Conservation (phyloP, 2,797 vertebrate species). For the Chanos chanos region DNA sequence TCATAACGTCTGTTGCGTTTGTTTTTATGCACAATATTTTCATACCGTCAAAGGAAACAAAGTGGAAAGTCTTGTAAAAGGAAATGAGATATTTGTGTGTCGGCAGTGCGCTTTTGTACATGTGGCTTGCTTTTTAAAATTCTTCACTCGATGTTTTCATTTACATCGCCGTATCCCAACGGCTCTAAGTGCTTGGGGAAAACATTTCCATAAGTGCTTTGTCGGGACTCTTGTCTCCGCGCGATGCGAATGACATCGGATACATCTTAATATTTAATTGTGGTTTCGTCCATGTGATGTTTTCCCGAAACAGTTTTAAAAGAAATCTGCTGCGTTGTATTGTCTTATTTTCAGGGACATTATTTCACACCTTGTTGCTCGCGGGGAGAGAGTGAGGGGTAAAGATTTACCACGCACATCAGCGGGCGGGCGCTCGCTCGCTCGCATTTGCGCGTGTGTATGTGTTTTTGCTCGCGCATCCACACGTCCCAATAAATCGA, state of each 20-base stretch:
- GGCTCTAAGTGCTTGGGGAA: neutral
- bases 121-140: conserved; percentile 19
- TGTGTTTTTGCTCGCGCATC: conserved; percentile 9
- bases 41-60: conserved; percentile 26
- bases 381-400: conserved; percentile 37
- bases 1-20: conserved; percentile 13
- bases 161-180: neutral
- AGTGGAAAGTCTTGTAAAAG: conserved; percentile 52
- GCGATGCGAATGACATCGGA: no score
- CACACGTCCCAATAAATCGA: conserved; percentile 8
- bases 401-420: conserved; percentile 49
- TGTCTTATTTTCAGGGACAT: conserved; percentile 55
- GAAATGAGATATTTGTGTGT: neutral
- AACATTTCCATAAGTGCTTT: conserved; percentile 58
- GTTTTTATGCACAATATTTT: conserved; percentile 1
- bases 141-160: neutral
- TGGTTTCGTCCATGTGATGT: no score
- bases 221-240: no score
- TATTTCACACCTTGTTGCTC: conserved; percentile 61
- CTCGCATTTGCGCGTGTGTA: no score
- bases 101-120: conserved; percentile 19
- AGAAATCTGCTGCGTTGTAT: no score
- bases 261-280: conserved; percentile 73
- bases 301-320: no score
- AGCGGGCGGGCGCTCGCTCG: no score